phyloP scores from a whole-genome alignment of 1,140 invertebrate genomes.

The Steinernema khuongi region DNA sequence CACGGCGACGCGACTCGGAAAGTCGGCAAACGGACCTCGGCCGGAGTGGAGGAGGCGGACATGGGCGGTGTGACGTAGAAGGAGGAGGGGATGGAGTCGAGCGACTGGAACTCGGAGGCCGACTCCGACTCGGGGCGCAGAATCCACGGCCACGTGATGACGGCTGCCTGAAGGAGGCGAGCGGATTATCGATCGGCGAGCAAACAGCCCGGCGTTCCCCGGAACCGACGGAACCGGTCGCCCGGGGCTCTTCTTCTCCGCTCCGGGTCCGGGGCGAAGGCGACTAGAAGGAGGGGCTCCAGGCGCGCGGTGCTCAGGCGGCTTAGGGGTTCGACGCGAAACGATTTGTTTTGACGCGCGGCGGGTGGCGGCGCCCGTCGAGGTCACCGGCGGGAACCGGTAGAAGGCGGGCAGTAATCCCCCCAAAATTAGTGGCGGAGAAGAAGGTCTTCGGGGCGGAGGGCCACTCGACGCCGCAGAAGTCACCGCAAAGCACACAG shows the following conservation, averaged over 20 bases:
- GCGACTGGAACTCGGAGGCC: background rate
- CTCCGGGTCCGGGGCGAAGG: too few relatives aligned
- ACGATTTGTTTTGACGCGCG: slow-evolving; percentile 1
- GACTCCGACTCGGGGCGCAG: background rate
- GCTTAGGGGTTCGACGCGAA: slow-evolving; percentile 1
- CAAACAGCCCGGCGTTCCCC: background rate
- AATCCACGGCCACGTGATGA: background rate
- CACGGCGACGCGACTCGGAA: too few relatives aligned
- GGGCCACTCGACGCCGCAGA: too few relatives aligned
- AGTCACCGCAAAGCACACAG: too few relatives aligned
- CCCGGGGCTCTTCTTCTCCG: too few relatives aligned
- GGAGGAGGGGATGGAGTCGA: background rate
- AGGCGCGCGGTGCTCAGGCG: background rate
- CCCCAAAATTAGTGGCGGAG: too few relatives aligned
- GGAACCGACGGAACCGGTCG: background rate
- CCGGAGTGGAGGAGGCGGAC: background rate
- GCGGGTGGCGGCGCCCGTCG: background rate
- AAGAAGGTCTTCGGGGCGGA: too few relatives aligned
- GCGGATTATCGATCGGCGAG: background rate
- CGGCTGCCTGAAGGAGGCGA: background rate
- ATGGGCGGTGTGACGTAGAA: background rate
- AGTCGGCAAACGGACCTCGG: too few relatives aligned
- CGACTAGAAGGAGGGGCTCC: background rate
- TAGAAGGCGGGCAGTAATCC: too few relatives aligned
- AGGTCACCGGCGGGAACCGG: background rate